These are phyloP conservation scores for Poeciliopsis retropinna DNA, from an alignment of 2,113 vertebrate genomes.

Conservation along the genomic window DNA sequence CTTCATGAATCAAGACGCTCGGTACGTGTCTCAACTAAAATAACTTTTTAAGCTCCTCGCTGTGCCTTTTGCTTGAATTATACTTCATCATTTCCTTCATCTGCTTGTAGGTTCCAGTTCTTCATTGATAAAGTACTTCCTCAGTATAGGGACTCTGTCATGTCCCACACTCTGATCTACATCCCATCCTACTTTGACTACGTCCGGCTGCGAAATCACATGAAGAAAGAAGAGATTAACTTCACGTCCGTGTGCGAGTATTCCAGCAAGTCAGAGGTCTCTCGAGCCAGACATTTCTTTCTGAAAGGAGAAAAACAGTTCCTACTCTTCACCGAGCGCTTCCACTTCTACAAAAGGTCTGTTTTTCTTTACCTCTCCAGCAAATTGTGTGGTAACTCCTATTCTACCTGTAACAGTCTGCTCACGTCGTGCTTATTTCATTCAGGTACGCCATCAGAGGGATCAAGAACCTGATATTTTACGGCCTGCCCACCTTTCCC, in stretches of 20 bases:
- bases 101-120: constrained; percentile 86
- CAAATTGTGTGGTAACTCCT: background rate
- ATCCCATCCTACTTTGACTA: constrained; percentile 96
- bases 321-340: constrained; percentile 93
- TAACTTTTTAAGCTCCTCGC: background rate
- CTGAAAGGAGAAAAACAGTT: constrained; percentile 90
- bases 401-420: background rate
- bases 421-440: background rate
- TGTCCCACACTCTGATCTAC: constrained; percentile 95
- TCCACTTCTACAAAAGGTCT: constrained; percentile 98
- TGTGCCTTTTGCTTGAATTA: background rate
- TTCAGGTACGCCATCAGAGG: constrained; percentile 91
- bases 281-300: constrained; percentile 89
- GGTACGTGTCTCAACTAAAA: constrained; percentile 73
- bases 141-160: constrained; percentile 93
- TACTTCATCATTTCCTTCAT: too few relatives aligned
- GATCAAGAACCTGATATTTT: constrained; percentile 94
- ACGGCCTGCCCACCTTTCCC: constrained; percentile 90
- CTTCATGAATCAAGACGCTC: constrained; percentile 80
- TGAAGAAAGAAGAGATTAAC: constrained; percentile 91
- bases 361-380: constrained; percentile 2
- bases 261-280: constrained; percentile 82
- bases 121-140: constrained; percentile 91
- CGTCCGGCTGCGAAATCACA: constrained; percentile 92
- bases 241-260: constrained; percentile 92